Percentiles rank a stretch among this genome's conserved stretches.
These are phyloP conservation scores for Lottia gigantea DNA, from an alignment of 2,888 invertebrate genomes.

Conservation along the genomic window DNA sequence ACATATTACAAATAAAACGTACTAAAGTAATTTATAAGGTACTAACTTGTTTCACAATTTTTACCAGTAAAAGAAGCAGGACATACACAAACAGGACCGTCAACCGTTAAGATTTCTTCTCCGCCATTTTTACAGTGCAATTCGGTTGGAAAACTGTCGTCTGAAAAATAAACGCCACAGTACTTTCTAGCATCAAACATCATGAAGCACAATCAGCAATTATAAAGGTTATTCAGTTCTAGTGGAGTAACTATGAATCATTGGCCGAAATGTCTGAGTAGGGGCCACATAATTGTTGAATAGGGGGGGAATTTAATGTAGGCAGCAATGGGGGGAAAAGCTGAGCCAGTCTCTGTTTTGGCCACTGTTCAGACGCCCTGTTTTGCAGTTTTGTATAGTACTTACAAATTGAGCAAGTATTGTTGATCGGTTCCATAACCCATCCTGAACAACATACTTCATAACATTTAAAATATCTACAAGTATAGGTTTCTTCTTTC, in stretches of 20 bases:
- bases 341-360: no score
- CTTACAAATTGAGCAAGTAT: not conserved
- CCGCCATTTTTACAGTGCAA: not conserved
- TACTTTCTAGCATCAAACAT: no score
- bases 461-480: constrained; percentile 1
- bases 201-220: no score
- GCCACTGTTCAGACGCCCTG: no score
- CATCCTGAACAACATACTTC: not conserved
- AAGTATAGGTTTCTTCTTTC: not conserved
- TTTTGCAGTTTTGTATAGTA: not conserved
- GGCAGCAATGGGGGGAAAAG: no score
- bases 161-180: no score
- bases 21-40: not conserved
- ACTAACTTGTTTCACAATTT: constrained; percentile 5
- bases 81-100: not conserved
- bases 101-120: not conserved
- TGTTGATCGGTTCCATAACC: not conserved
- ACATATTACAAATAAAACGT: not conserved
- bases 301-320: no score
- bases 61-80: not conserved
- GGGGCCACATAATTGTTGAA: no score
- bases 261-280: no score
- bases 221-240: no score
- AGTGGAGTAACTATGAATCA: no score
- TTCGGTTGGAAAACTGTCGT: not conserved